Percentiles rank a stretch among this genome's conserved stretches.
Conservation (phyloP, 2,113 vertebrate genomes). For the Neopipo cinnamomea region DNA sequence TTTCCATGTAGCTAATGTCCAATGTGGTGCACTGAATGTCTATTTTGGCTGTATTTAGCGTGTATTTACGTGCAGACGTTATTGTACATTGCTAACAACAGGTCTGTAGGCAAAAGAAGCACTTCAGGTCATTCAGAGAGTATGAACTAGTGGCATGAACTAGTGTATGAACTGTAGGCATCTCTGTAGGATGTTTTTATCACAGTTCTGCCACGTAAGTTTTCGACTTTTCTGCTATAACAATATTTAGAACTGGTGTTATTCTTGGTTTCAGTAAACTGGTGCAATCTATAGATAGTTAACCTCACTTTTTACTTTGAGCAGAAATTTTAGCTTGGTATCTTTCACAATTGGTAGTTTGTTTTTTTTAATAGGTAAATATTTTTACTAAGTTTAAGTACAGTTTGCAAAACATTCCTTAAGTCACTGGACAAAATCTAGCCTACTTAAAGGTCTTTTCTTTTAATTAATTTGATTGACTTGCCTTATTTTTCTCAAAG, state of each 20-base stretch:
- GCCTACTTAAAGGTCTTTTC: background rate
- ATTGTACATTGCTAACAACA: background rate
- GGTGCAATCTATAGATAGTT: background rate
- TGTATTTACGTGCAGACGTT: accelerated
- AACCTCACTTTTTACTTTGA: background rate
- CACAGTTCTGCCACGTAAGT: background rate
- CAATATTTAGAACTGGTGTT: background rate
- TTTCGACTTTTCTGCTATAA: background rate
- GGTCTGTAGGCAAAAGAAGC: background rate
- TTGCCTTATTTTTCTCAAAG: background rate
- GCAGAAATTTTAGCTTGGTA: background rate
- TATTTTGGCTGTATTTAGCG: accelerated
- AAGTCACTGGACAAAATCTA: background rate
- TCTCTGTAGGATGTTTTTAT: background rate
- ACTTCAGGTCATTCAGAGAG: background rate
- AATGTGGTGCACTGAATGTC: accelerated
- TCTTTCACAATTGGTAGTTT: background rate
- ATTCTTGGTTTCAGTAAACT: background rate
- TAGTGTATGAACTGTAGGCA: too few species aligned
- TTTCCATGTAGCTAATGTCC: background rate
- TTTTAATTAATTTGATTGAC: background rate
- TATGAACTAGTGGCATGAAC: background rate
- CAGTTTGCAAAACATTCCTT: background rate
- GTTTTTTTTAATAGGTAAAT: background rate
- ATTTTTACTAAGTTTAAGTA: background rate